These are phyloP conservation scores for Brevimyrus niger DNA, from an alignment of 2,113 vertebrate genomes.

Conservation along the genomic window DNA sequence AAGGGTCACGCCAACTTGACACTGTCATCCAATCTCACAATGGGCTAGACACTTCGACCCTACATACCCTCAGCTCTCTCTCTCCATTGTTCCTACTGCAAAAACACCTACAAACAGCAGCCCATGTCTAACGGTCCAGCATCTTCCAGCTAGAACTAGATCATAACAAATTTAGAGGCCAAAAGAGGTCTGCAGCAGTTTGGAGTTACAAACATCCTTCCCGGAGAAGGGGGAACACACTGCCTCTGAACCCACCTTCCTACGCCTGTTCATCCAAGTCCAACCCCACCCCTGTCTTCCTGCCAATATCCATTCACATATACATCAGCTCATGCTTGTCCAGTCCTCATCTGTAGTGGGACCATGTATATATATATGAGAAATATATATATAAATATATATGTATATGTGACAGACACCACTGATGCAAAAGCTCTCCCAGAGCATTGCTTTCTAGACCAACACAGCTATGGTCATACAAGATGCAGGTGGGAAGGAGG, in stretches of 20 bases:
- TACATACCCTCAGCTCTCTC: not conserved
- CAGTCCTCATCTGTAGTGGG: not conserved
- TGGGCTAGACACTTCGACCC: not conserved
- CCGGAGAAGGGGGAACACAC: not conserved
- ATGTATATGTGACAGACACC: not conserved
- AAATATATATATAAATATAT: too few species aligned
- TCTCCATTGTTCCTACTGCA: not conserved
- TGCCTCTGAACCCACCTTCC: not conserved
- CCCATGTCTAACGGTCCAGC: not conserved
- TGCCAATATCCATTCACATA: not conserved
- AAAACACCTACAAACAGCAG: not conserved
- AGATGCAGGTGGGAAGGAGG: not conserved
- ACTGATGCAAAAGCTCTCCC: not conserved
- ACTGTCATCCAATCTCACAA: not conserved
- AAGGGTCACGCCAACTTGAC: not conserved
- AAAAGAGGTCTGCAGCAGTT: not conserved
- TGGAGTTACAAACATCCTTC: not conserved
- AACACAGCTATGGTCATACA: not conserved
- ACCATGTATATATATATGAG: not conserved
- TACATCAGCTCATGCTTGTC: not conserved
- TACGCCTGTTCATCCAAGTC: not conserved
- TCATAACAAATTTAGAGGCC: not conserved
- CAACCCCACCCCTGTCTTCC: not conserved
- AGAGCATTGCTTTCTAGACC: not conserved
- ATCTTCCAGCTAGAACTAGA: not conserved